Evolutionary conservation across 2,888 invertebrate genomes (phyloP).

Genomic region (Aleiodes leptofemur): DNA sequence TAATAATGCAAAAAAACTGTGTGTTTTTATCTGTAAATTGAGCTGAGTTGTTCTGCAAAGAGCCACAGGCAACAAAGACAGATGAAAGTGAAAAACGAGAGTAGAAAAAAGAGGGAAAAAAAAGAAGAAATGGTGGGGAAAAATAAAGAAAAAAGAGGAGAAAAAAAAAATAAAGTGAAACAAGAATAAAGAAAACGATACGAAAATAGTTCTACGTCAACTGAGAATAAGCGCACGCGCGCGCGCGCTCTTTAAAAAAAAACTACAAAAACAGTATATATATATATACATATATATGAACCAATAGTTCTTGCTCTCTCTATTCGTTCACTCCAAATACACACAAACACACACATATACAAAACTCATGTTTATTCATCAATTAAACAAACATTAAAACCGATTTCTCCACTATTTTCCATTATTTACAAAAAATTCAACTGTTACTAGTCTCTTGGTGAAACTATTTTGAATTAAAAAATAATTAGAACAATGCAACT

Average conservation of each 20-base stretch:
- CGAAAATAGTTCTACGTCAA: conserved; percentile 28
- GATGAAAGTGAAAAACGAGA: too few species aligned
- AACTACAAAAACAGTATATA: background rate
- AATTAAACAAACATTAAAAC: too few species aligned
- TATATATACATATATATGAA: background rate
- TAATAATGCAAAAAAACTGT: too few species aligned
- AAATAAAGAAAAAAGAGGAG: background rate
- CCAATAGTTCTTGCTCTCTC: background rate
- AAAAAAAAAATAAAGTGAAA: conserved; percentile 6
- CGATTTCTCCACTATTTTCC: too few species aligned
- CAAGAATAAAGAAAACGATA: conserved; percentile 30
- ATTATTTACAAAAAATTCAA: too few species aligned
- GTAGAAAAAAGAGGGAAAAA: background rate
- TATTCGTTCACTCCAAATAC: background rate
- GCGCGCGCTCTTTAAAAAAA: background rate
- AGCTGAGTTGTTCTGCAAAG: too few species aligned
- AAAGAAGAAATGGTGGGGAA: background rate
- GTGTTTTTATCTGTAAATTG: too few species aligned
- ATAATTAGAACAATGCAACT: conserved; percentile 11
- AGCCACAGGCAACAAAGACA: too few species aligned
- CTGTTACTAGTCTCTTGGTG: too few species aligned
- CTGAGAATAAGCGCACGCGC: background rate
- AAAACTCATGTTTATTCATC: too few species aligned
- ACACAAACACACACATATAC: too few species aligned
- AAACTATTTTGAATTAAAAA: background rate